Evolutionary conservation across 2,797 vertebrate species (phyloP).

Genomic region (Tiaroga cobitis): DNA sequence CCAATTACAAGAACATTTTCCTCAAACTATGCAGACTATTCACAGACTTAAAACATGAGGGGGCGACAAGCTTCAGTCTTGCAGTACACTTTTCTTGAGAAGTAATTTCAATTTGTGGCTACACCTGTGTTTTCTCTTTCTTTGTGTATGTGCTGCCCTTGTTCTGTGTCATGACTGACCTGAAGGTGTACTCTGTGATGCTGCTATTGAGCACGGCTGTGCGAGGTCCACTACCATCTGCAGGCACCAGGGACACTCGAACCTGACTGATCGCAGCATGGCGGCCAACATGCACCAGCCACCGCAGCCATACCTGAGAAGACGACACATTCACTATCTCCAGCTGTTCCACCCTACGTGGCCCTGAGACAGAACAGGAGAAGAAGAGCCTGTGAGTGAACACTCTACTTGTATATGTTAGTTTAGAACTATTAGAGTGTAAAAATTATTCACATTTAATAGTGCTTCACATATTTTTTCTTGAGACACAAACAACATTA

Average conservation of each 20-base stretch:
- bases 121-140: neutral
- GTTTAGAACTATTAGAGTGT: neutral
- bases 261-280: constrained; percentile 85
- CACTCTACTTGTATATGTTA: neutral
- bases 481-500: neutral
- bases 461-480: neutral
- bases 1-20: neutral
- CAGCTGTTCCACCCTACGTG: constrained; percentile 86
- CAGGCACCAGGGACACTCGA: constrained; percentile 83
- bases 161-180: constrained; percentile 74
- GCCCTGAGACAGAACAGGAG: constrained; percentile 76
- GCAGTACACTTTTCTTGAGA: neutral
- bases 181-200: constrained; percentile 83
- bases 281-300: constrained; percentile 84
- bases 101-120: neutral
- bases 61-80: neutral
- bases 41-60: neutral
- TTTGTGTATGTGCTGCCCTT: neutral
- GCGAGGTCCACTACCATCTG: constrained; percentile 73
- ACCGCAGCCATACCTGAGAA: constrained; percentile 86
- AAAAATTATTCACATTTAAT: neutral
- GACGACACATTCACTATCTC: constrained; percentile 87
- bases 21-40: neutral
- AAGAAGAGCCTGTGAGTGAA: constrained; percentile 6
- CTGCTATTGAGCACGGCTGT: constrained; percentile 83